phyloP scores from a whole-genome alignment of 2,113 vertebrate species.

The Oreochromis spilurus region DNA sequence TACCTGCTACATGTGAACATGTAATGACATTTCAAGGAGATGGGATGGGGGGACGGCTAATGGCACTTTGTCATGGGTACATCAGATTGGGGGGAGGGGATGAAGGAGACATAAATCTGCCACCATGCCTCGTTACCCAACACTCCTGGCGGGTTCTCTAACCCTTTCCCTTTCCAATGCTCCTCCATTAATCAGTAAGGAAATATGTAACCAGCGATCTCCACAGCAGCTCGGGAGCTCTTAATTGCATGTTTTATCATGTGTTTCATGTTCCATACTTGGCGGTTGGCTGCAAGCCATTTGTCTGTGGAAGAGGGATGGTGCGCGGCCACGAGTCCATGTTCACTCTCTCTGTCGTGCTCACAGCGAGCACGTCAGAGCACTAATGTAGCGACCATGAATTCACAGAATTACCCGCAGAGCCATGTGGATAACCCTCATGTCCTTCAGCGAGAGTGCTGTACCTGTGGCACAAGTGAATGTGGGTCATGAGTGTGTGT shows the following conservation, averaged over 20 bases:
- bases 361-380: slow-evolving; percentile 13
- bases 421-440: slow-evolving; percentile 24
- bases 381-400: slow-evolving; percentile 31
- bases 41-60: slow-evolving; percentile 35
- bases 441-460: slow-evolving; percentile 39
- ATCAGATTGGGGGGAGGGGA: slow-evolving; percentile 13
- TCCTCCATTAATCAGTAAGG: slow-evolving; percentile 69
- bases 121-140: slow-evolving; percentile 58
- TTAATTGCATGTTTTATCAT: slow-evolving; percentile 74
- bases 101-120: slow-evolving; percentile 66
- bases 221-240: slow-evolving; percentile 49
- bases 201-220: slow-evolving; percentile 61
- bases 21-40: slow-evolving; percentile 76
- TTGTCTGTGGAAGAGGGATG: slow-evolving; percentile 62
- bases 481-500: background rate
- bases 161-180: slow-evolving; percentile 46
- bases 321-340: slow-evolving; percentile 5
- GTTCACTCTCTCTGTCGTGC: background rate
- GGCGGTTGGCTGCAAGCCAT: slow-evolving; percentile 63
- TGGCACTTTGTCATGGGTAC: slow-evolving; percentile 60
- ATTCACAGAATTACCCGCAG: slow-evolving; percentile 20
- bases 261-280: slow-evolving; percentile 66
- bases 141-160: slow-evolving; percentile 44
- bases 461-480: background rate
- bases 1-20: slow-evolving; percentile 36